These are phyloP conservation scores for Notolepis coatsorum DNA, from an alignment of 2,797 vertebrate species.

Conservation along the genomic window DNA sequence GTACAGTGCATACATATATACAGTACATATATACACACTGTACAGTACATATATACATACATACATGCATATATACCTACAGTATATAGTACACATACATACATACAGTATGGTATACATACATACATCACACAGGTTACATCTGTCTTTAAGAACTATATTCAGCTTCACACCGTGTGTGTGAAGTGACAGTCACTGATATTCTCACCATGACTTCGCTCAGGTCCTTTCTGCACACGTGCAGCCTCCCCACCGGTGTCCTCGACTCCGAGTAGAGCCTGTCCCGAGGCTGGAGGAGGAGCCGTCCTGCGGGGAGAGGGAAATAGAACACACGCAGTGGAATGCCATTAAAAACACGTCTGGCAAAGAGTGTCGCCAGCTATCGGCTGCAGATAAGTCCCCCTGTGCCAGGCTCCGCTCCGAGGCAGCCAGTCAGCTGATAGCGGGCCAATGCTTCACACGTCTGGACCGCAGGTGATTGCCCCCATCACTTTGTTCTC, in stretches of 20 bases:
- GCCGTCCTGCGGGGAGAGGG: conserved; percentile 85
- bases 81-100: no score
- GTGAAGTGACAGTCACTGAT: neutral
- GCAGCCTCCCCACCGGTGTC: conserved; percentile 87
- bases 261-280: conserved; percentile 87
- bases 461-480: conserved; percentile 5
- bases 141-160: neutral
- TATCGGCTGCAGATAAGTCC: conserved; percentile 47
- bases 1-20: no score
- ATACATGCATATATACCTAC: no score
- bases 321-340: conserved; percentile 48
- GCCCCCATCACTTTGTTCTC: conserved; percentile 8
- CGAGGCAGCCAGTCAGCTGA: conserved; percentile 41
- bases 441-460: conserved; percentile 37
- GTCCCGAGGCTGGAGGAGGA: conserved; percentile 90
- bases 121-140: neutral
- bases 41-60: no score
- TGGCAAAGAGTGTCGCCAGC: conserved; percentile 27
- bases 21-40: no score
- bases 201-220: conserved; percentile 89
- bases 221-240: conserved; percentile 90
- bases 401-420: conserved; percentile 22
- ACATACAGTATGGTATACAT: no score
- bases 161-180: neutral
- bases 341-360: conserved; percentile 52